Conservation (phyloP, 2,797 vertebrate species). For the Neopelma chrysocephalum region DNA sequence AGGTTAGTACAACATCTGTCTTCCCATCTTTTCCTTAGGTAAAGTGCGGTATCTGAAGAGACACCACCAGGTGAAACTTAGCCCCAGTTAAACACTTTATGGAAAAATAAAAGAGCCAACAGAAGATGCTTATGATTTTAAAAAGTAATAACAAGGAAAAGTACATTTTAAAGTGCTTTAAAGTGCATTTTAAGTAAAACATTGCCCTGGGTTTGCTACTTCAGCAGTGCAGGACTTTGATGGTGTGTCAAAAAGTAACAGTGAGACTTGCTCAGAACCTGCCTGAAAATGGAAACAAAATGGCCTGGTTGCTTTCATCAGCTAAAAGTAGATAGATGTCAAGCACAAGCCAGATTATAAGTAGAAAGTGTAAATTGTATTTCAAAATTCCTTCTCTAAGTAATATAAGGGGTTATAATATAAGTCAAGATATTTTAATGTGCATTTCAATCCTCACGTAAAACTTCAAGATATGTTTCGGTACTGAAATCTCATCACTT, state of each 20-base stretch:
- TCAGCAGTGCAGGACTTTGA: fast-evolving
- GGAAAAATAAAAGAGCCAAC: not conserved
- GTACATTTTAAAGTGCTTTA: not conserved
- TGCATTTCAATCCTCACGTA: not conserved
- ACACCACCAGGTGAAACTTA: not conserved
- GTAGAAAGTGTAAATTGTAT: not conserved
- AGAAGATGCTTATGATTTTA: not conserved
- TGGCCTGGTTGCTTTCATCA: not conserved
- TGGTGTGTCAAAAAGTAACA: not conserved
- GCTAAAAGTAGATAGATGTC: not conserved
- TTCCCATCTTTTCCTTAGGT: not conserved
- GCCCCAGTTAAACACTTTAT: not conserved
- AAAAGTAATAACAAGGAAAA: not conserved
- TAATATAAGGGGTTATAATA: not conserved
- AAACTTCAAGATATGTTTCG: not conserved
- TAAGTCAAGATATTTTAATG: not conserved
- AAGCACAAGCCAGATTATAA: not conserved
- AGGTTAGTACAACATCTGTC: slow-evolving; percentile 55
- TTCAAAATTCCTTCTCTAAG: not conserved
- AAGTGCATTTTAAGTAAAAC: not conserved
- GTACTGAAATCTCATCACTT: not conserved
- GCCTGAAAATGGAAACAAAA: not conserved
- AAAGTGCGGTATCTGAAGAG: not conserved
- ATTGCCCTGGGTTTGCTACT: not conserved
- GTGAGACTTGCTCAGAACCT: not conserved